Percentiles rank a stretch among this genome's conserved stretches.
Evolutionary conservation across 2,888 invertebrate genomes (phyloP).

Genomic region (Drosophila anomelani): DNA sequence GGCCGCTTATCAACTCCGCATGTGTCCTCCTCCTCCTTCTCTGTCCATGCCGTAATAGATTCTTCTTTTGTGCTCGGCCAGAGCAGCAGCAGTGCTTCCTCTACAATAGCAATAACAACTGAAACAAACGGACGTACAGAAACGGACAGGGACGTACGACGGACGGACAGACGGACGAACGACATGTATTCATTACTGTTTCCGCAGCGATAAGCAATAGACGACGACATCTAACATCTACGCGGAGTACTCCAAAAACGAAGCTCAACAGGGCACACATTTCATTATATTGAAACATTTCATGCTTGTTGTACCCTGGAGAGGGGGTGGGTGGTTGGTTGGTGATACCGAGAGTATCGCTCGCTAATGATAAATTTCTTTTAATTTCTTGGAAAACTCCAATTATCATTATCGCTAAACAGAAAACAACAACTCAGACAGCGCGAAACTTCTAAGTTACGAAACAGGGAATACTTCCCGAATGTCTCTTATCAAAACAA

Average conservation of each 20-base stretch:
- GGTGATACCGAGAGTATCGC: slow-evolving; percentile 34
- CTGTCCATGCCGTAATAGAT: slow-evolving; percentile 66
- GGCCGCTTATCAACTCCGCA: slow-evolving; percentile 49
- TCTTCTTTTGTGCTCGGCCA: slow-evolving; percentile 53
- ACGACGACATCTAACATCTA: slow-evolving; percentile 46
- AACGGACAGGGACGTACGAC: slow-evolving; percentile 13
- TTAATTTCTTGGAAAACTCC: slow-evolving; percentile 75
- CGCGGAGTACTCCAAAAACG: slow-evolving; percentile 55
- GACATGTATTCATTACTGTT: slow-evolving; percentile 80
- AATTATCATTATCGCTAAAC: slow-evolving; percentile 72
- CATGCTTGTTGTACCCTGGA: slow-evolving; percentile 2
- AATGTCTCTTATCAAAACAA: slow-evolving; percentile 46
- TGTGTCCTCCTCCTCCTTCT: slow-evolving; percentile 53
- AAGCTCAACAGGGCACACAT: slow-evolving; percentile 49
- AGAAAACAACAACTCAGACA: slow-evolving; percentile 52
- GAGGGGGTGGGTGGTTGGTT: not conserved
- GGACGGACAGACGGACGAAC: slow-evolving; percentile 28
- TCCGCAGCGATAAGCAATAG: slow-evolving; percentile 77
- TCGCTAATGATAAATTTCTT: slow-evolving; percentile 70
- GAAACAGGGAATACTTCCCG: slow-evolving; percentile 63
- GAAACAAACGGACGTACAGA: slow-evolving; percentile 4
- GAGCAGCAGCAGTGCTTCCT: slow-evolving; percentile 28
- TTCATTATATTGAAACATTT: slow-evolving; percentile 69
- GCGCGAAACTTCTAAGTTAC: slow-evolving; percentile 54
- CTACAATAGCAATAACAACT: slow-evolving; percentile 31